phyloP scores from a whole-genome alignment of 2,797 vertebrate genomes.

The Premnoplex brunnescens region DNA sequence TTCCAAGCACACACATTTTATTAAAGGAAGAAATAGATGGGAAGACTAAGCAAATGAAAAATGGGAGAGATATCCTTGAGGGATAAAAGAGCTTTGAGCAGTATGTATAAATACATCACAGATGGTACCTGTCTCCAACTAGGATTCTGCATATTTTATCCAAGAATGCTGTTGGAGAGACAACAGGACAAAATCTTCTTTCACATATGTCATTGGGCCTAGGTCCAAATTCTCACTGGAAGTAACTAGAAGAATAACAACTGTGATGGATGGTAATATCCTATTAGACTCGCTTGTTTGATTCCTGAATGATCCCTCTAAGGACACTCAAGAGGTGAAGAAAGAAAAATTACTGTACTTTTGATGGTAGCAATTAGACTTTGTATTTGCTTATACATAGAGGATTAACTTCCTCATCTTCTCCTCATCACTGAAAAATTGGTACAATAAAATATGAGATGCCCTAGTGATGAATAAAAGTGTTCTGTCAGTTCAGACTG shows the following conservation, averaged over 20 bases:
- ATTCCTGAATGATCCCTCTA: slow-evolving; percentile 53
- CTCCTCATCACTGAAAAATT: background rate
- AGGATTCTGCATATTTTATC: slow-evolving; percentile 35
- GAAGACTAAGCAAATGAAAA: slow-evolving; percentile 23
- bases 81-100: slow-evolving; percentile 38
- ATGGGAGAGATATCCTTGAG: background rate
- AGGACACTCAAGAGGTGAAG: slow-evolving; percentile 32
- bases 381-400: background rate
- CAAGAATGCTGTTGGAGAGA: slow-evolving; percentile 25
- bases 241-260: slow-evolving; percentile 58
- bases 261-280: slow-evolving; percentile 33
- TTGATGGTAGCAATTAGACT: slow-evolving; percentile 11
- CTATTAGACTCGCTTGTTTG: slow-evolving; percentile 57
- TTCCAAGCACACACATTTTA: slow-evolving; percentile 4
- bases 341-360: slow-evolving; percentile 41
- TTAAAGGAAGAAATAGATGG: slow-evolving; percentile 10
- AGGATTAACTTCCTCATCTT: background rate
- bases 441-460: slow-evolving; percentile 7
- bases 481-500: background rate
- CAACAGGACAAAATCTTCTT: slow-evolving; percentile 37
- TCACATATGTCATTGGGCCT: slow-evolving; percentile 39
- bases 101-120: slow-evolving; percentile 35
- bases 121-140: slow-evolving; percentile 56
- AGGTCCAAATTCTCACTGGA: slow-evolving; percentile 18
- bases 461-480: background rate